These are phyloP conservation scores for Danionella dracula DNA, from an alignment of 2,797 vertebrate species.

Conservation along the genomic window DNA sequence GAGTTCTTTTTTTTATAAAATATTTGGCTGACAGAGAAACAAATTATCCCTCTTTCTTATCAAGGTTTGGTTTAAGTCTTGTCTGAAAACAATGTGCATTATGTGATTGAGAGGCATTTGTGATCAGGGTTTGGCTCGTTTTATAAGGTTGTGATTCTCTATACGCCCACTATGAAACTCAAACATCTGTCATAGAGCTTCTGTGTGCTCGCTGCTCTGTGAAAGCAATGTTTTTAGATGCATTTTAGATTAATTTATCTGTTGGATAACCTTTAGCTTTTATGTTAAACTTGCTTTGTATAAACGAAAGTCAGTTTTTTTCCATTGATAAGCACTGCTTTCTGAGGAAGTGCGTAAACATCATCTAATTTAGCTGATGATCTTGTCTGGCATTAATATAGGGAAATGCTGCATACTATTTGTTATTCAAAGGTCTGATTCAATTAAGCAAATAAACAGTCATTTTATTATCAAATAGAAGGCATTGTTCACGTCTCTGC, in stretches of 20 bases:
- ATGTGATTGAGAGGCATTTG: background rate
- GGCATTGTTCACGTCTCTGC: background rate
- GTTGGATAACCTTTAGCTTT: background rate
- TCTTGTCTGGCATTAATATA: constrained; percentile 39
- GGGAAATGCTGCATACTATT: constrained; percentile 29
- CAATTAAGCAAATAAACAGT: constrained; percentile 2
- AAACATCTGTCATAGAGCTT: background rate
- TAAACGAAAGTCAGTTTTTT: background rate
- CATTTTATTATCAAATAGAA: constrained; percentile 38
- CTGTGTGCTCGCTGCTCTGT: background rate
- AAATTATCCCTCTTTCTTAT: background rate
- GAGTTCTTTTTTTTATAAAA: background rate
- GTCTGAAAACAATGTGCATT: background rate
- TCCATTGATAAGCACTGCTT: background rate
- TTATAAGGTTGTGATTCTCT: constrained; percentile 1
- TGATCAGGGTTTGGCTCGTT: background rate
- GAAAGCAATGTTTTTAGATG: background rate
- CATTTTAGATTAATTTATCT: background rate
- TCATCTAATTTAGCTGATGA: constrained; percentile 19
- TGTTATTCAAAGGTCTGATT: constrained; percentile 41
- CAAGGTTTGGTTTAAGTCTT: constrained; percentile 3
- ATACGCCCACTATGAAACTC: background rate
- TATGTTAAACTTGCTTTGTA: background rate
- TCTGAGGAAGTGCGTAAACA: too few species aligned
- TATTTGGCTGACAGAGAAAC: background rate